Evolutionary conservation across 2,888 invertebrate species (phyloP), one percentile per base, ranked within the genome.

Genomic region (Amphipyra berbera): DNA sequence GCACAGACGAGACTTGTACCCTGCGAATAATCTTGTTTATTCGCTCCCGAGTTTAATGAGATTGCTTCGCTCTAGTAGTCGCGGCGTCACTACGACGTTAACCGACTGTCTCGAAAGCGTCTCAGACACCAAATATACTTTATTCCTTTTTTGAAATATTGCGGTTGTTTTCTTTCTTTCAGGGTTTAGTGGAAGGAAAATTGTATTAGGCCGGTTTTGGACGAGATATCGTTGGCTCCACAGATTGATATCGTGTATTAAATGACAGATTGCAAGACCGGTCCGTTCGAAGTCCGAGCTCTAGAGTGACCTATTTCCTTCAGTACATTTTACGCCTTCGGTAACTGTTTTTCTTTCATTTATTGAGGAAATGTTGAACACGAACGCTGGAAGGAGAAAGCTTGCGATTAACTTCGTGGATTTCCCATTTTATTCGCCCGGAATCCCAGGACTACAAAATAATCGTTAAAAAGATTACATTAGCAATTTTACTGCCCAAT

Each of bases 11-110:
- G 78, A 74, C 78, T 79, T 73, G 81, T 75, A 71, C 75, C 69
- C 61, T 65, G 64, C 66, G 66, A 82, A 82, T 84, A 85, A 83
- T 84, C 82, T 83, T 83, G 82, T 87, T 88, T 86, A 85, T 86
- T 82, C 73, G 68, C 70, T 78, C 61, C 30, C 70, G 74, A 72
- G 76, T 83, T 82, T 85, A 84, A 86, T 86, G 81, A 84, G 84
- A 85, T 87, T 85, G 81, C 75, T 66, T 60, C 63, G 78, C 73
- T 78, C 65, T 61, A 71, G 57, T 66, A 75, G 79, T 61, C 60
- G 52, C 37, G 68, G 56, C 60, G 70, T 75, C 75, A 68, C 49
- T 60, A 60, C 69, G 61, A 60, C 69, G 62, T 60, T 68, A 75
- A 66, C 56, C 47, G 49, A 69, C 58, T 57, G 53, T 61, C 62